phyloP scores from a whole-genome alignment of 2,888 invertebrate genomes.

The Drosophila algonquin region DNA sequence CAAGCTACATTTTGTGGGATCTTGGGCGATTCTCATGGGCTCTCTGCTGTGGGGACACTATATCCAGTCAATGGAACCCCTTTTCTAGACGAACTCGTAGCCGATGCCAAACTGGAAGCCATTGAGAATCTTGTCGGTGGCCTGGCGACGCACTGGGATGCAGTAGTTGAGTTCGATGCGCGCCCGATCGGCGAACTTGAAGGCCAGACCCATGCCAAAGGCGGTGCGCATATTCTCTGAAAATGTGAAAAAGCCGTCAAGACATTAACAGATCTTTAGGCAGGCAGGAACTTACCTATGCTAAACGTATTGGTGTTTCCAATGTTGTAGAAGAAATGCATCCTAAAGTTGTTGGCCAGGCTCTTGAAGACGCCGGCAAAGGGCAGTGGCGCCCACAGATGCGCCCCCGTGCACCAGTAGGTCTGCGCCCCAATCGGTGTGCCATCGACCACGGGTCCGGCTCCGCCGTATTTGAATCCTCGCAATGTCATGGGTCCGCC shows the following conservation, averaged over 20 bases:
- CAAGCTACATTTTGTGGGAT: slow-evolving; percentile 16
- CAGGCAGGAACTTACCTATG: slow-evolving; percentile 50
- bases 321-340: slow-evolving; percentile 94
- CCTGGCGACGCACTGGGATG: slow-evolving; percentile 88
- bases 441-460: slow-evolving; percentile 92
- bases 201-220: slow-evolving; percentile 92
- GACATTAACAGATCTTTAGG: not conserved
- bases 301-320: slow-evolving; percentile 89
- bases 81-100: slow-evolving; percentile 88
- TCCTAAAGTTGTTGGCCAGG: slow-evolving; percentile 92
- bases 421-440: slow-evolving; percentile 90
- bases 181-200: slow-evolving; percentile 93
- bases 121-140: slow-evolving; percentile 87
- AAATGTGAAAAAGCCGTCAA: slow-evolving; percentile 65
- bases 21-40: slow-evolving; percentile 55
- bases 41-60: slow-evolving; percentile 25
- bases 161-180: slow-evolving; percentile 98
- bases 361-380: slow-evolving; percentile 91
- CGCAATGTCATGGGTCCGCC: slow-evolving; percentile 95
- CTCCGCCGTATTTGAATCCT: slow-evolving; percentile 94
- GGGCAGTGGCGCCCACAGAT: slow-evolving; percentile 95
- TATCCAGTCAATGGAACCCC: slow-evolving; percentile 23
- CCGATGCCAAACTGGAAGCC: slow-evolving; percentile 95
- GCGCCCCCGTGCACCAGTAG: slow-evolving; percentile 94
- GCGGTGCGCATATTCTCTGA: slow-evolving; percentile 88